Base-by-base conservation (phyloP, 2,113 vertebrate species). In the Lampris megalopsis region DNA sequence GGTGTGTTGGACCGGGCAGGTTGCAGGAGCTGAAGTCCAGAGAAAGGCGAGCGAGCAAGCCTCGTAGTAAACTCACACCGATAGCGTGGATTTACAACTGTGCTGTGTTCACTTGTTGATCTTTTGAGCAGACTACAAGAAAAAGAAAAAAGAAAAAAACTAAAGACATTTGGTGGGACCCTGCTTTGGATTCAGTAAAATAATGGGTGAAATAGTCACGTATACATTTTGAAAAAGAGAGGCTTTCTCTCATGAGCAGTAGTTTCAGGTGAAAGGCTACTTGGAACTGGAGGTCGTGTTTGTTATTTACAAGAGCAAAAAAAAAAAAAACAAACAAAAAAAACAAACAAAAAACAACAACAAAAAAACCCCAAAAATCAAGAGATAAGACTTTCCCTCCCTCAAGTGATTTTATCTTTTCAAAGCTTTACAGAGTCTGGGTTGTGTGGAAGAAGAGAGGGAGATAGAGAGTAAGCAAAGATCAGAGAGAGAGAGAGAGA, bases 51-150 rank as follows among this genome's bases (percentile, higher is more conserved):
- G 76, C 71, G 73, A 68, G 69, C 43, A 37, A 69, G 65, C 74
- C 57, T 63, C 73, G 69, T 82, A 74, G 73, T 68, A 75, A 69
- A 75, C 57, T 9, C 13, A 72, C 73, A 82, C 81, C 89, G 86
- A 90, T 80, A 73, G 74, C 77, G 41, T 72, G 73, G 73, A 78
- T 65, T 68, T 59, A 47, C 63, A 50, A 63, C 59, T 65, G 68
- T 80, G 73, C 53, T 66, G 36, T 68, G 53, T 62, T 53, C 10
- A 52, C 41, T 75, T 73, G 41, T 76, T 58, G 61, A 61, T 68
- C 57, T 24, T 24, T 53, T 52, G 70, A 67, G 61, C 61, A 9
- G 54, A 71, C 58, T 41, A 63, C n/a, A n/a, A n/a, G n/a, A n/a
- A 77, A 50, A 43, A 56, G 60, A 45, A 43, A 73, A 60, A 58